Base-by-base conservation (phyloP, 2,888 invertebrate genomes). In the Euplagia quadripunctaria region DNA sequence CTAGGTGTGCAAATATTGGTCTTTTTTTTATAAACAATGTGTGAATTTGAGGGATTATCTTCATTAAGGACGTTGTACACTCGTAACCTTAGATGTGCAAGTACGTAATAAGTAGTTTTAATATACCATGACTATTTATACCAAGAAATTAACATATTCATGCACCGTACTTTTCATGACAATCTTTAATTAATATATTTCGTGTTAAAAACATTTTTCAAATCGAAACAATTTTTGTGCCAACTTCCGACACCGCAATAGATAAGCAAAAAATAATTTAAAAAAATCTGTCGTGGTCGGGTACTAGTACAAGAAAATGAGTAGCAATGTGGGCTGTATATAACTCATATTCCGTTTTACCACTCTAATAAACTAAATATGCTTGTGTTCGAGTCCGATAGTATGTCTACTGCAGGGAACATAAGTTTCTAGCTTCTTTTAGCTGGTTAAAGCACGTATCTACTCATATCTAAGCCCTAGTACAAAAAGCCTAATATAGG, bases 11-110 rank as follows among this genome's bases (percentile, higher is more conserved):
- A 73, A 78, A 70, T 52, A 80, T 73, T 46, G 71, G 70, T 71
- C 72, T 78, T 72, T 68, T 70, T 78, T 70, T 63, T 65, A 75
- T 70, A 71, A 51, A 71, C 65, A 65, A 74, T 72, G 55, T 71
- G n/a, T 64, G 63, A 42, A n/a, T 42, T 52, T 42, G 52, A 55
- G 17, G 20, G 55, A 68, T 68, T 68, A 52, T 41, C 16, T 49
- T 66, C 4, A 49, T 49, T 49, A 49, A 49, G 20, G 31, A 49
- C 9, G 11, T 9, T 20, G 4, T 20, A n/a, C n/a, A 55, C 55
- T n/a, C 31, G 31, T 55, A 58, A 58, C 58, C 9, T 58, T 20
- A 20, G n/a, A 20, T 20, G 11, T 58, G 3, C 20, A 20, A 58
- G 55, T n/a, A 20, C 55, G 20, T 31, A 31, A 31, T 31, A 31